Evolutionary conservation across 2,797 vertebrate genomes (phyloP).

Genomic region (Chelidonichthys spinosus): DNA sequence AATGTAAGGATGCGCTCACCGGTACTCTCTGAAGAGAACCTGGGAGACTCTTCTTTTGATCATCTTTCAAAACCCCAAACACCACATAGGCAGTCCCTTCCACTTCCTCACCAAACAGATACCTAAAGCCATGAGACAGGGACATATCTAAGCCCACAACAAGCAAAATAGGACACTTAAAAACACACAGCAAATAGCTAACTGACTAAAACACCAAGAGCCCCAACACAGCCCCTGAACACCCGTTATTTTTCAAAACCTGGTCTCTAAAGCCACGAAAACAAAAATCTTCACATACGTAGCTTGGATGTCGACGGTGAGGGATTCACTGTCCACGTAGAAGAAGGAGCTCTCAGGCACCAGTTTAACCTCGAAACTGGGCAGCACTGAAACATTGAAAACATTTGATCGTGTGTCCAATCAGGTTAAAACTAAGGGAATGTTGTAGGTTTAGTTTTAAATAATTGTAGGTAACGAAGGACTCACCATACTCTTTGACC

Average conservation of each 20-base stretch:
- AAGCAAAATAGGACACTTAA: background rate
- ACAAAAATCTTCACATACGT: conserved; percentile 57
- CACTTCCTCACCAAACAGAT: conserved; percentile 78
- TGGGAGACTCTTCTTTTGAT: conserved; percentile 60
- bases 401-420: background rate
- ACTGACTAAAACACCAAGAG: background rate
- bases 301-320: conserved; percentile 74
- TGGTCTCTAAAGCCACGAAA: background rate
- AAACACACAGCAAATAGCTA: too few relatives aligned
- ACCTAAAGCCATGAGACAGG: conserved; percentile 57
- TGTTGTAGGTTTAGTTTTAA: background rate
- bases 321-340: conserved; percentile 53
- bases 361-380: conserved; percentile 81
- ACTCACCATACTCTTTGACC: conserved; percentile 91
- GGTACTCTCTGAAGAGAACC: conserved; percentile 61
- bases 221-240: background rate
- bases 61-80: conserved; percentile 71
- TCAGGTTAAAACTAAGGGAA: background rate
- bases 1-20: conserved; percentile 48
- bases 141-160: background rate
- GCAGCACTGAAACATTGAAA: conserved; percentile 71
- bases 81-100: conserved; percentile 74
- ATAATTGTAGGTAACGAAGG: background rate
- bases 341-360: conserved; percentile 62
- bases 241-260: background rate